Evolutionary conservation across 2,113 vertebrate species (phyloP).

Genomic region (Chlamydotis undulata): DNA sequence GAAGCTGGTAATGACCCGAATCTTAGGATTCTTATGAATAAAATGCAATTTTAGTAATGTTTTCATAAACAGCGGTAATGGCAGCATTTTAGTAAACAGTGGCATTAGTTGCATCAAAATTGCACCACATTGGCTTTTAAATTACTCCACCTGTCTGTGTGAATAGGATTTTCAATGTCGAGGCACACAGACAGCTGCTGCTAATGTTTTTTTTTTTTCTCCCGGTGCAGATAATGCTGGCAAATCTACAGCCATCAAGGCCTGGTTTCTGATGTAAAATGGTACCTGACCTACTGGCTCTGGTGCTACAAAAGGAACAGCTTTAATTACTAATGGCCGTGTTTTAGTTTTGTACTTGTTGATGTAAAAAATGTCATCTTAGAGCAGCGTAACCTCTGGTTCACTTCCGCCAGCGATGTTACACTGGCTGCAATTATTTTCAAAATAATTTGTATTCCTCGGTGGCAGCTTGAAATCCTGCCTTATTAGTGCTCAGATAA

Average conservation of each 20-base stretch:
- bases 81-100: conserved; percentile 74
- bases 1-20: conserved; percentile 67
- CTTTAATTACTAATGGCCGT: conserved; percentile 74
- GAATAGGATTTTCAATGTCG: conserved; percentile 76
- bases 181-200: conserved; percentile 78
- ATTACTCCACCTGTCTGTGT: conserved; percentile 80
- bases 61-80: conserved; percentile 78
- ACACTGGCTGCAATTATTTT: conserved; percentile 47
- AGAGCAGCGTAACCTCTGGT: conserved; percentile 55
- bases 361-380: conserved; percentile 72
- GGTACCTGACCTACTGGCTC: conserved; percentile 72
- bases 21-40: conserved; percentile 73
- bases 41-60: conserved; percentile 79
- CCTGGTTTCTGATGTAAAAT: conserved; percentile 71
- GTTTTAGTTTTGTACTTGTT: conserved; percentile 71
- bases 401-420: conserved; percentile 37
- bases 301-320: conserved; percentile 59
- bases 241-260: conserved; percentile 72
- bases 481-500: conserved; percentile 22
- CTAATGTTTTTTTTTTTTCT: conserved; percentile 63
- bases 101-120: conserved; percentile 80
- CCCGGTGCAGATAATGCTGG: conserved; percentile 70
- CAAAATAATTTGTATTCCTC: conserved; percentile 36
- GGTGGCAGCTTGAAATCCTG: background rate
- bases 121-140: conserved; percentile 80